These are phyloP conservation scores for Chelon labrosus DNA, from an alignment of 2,797 vertebrate genomes.

Conservation along the genomic window DNA sequence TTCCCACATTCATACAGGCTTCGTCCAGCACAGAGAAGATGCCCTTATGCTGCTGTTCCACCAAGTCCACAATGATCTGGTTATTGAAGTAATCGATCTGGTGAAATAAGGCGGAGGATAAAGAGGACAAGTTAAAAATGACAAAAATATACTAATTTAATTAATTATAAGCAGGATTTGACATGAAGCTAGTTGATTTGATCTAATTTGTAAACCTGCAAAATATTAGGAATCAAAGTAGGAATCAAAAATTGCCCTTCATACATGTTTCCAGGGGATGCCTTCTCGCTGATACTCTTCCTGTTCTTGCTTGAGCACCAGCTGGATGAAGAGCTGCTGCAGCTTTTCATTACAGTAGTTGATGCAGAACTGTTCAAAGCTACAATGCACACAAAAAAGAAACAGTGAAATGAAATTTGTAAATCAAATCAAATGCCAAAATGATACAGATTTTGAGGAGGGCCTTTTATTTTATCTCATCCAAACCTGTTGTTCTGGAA, in stretches of 20 bases:
- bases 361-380: conserved; percentile 99
- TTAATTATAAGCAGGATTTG: too few species aligned
- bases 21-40: conserved; percentile 97
- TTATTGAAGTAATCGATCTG: conserved; percentile 99
- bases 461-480: neutral
- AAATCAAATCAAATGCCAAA: neutral
- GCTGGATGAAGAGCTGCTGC: conserved; percentile 98
- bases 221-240: too few species aligned
- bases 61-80: conserved; percentile 97
- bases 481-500: conserved; percentile 98
- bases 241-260: conserved; percentile 23
- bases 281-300: conserved; percentile 98
- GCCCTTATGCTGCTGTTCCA: conserved; percentile 98
- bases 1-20: conserved; percentile 98
- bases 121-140: neutral
- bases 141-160: neutral
- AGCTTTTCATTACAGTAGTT: conserved; percentile 99
- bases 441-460: neutral
- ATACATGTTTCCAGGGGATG: conserved; percentile 99
- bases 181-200: too few species aligned
- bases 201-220: neutral
- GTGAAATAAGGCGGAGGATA: neutral
- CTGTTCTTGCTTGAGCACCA: conserved; percentile 97
- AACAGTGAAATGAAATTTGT: too few species aligned
- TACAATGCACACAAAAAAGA: conserved; percentile 55